Base-by-base conservation (phyloP, 2,888 invertebrate genomes). In the Pimpla rufipes region DNA sequence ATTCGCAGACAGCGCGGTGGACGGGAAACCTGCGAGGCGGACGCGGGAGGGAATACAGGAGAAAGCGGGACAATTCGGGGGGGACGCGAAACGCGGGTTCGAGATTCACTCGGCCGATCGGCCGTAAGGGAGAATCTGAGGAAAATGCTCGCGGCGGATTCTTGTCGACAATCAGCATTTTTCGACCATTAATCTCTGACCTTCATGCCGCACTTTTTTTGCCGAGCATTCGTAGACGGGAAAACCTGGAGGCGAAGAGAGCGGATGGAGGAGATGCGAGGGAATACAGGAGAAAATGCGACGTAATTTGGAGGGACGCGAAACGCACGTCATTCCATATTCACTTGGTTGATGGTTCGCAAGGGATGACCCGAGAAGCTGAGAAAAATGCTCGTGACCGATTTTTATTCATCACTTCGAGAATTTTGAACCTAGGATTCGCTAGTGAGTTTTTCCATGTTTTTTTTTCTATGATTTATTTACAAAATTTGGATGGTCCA, bases 1-100 rank as follows among this genome's bases (percentile, higher is more conserved):
- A 79, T 83, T 83, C 79, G 42, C 79, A 71, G 83, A 83, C 71
- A 79, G 75, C 66, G 13, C 35, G 21, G 57, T 40, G 73, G 47
- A 29, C 29, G 29, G 29, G 29, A 2, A 5, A 29, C 2, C 29
- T 5, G 2, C 3, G 59, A 18, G 21, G 40, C 67, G 42, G 10
- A 47, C 35, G 50, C 57, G 23, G n/a, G 16, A 47, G 59, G 13
- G 79, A 55, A 59, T 64, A 52, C 42, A 76, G 59, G 45, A 62
- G 16, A 71, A 35, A 10, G 29, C 5, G 29, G 29, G 5, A 29
- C 29, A 29, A 2, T 29, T 3, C 3, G 5, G 5, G 29, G 5
- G 29, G 29, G 29, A 29, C 29, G 29, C 47, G 50, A 76, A 67
- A 75, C 29, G 67, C 42, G 57, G 23, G 18, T 74, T 57, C 50